Conservation (phyloP, 2,797 vertebrate genomes). For the Harpagifer antarcticus region DNA sequence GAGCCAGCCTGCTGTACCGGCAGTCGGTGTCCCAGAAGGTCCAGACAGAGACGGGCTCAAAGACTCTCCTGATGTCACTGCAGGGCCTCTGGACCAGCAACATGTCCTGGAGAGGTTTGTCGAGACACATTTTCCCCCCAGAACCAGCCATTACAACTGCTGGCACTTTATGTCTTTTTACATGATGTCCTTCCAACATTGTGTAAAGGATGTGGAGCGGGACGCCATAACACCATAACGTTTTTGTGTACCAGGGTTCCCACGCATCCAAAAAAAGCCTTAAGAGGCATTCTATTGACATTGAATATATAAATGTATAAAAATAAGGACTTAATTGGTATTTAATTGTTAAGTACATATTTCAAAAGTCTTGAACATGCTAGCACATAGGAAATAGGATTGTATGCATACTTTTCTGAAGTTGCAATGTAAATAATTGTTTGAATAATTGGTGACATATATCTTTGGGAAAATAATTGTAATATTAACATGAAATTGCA, state of each 20-base stretch:
- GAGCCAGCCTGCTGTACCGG: conserved; percentile 21
- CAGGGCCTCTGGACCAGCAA: conserved; percentile 83
- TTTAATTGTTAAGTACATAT: too few relatives aligned
- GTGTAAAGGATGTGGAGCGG: not conserved
- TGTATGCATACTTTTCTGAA: too few relatives aligned
- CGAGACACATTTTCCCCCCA: not conserved
- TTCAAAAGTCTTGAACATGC: too few relatives aligned
- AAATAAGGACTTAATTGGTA: too few relatives aligned
- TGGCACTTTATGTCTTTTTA: not conserved
- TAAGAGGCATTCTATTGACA: too few relatives aligned
- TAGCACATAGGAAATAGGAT: too few relatives aligned
- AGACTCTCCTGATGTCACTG: conserved; percentile 36
- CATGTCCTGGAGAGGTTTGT: conserved; percentile 90
- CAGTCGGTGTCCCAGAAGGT: conserved; percentile 9
- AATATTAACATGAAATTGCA: too few relatives aligned
- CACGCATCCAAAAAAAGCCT: too few relatives aligned
- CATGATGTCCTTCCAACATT: not conserved
- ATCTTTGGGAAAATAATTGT: too few relatives aligned
- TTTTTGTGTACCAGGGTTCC: not conserved
- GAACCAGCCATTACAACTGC: not conserved
- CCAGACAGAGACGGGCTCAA: conserved; percentile 16
- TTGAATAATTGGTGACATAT: too few relatives aligned
- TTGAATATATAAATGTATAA: too few relatives aligned
- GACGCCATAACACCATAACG: not conserved
- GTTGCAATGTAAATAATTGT: too few relatives aligned